Percentiles rank a stretch among this genome's conserved stretches.
Evolutionary conservation across 1,140 invertebrate genomes (phyloP).

Genomic region (Drosophila repleta): DNA sequence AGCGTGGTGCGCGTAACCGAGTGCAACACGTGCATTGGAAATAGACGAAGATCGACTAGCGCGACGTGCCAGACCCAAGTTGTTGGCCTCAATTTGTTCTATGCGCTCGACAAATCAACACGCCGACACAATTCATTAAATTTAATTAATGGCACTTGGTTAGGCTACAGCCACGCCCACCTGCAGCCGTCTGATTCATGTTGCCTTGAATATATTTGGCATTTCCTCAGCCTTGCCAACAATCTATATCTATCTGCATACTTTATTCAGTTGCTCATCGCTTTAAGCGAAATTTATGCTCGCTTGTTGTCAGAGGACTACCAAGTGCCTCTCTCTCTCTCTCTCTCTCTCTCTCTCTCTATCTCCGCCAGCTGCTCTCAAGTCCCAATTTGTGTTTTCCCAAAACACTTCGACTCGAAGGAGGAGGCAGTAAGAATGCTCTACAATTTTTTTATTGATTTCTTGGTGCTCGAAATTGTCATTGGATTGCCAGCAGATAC

Average conservation of each 20-base stretch:
- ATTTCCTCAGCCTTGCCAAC: background rate
- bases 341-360: background rate
- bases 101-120: constrained; percentile 58
- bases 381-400: background rate
- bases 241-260: constrained; percentile 25
- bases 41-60: constrained; percentile 15
- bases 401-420: too few relatives aligned
- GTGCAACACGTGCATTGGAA: constrained; percentile 24
- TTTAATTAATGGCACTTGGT: constrained; percentile 69
- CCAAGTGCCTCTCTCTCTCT: constrained; percentile 2
- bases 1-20: constrained; percentile 26
- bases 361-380: too few relatives aligned
- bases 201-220: constrained; percentile 9
- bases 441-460: constrained; percentile 33
- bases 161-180: constrained; percentile 27
- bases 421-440: too few relatives aligned
- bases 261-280: constrained; percentile 15
- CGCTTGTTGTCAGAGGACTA: background rate
- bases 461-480: background rate
- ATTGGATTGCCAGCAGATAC: too few relatives aligned
- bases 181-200: constrained; percentile 10
- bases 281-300: constrained; percentile 16
- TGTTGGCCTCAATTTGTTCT: constrained; percentile 29
- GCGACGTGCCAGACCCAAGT: background rate
- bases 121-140: constrained; percentile 75